Evolutionary conservation across 2,888 invertebrate species (phyloP), one percentile per base, ranked within the genome.

Genomic region (Dryomyza anilis): DNA sequence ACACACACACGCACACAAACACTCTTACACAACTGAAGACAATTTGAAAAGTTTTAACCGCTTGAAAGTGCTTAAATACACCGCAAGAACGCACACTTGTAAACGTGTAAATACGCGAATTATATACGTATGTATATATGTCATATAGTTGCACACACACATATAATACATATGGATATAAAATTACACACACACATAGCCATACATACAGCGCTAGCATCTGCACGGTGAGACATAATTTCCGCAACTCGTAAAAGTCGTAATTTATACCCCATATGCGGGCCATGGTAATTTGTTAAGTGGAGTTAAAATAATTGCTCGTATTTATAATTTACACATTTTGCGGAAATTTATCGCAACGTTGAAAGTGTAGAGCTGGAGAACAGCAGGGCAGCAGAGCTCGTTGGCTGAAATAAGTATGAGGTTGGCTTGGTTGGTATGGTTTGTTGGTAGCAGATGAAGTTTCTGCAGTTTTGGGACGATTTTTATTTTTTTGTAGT

Each of bases 251-350:
- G 60, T 65, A 61, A 65, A 65, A 65, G 65, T 64, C 67, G 69
- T 67, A 65, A 69, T 75, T 73, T 73, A 75, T 73, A 70, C 67
- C 78, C 78, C 82, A 81, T 81, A 82, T 82, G 82, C 81, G 81
- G 79, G 53, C 39, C 80, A 81, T 78, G 81, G 81, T 82, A 83
- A 83, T 83, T 83, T 83, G 83, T 83, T 83, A 83, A 83, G 81
- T 83, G 81, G 81, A 83, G 82, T 82, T 82, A 81, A 83, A 83
- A 83, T 83, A 83, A 83, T 83, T 83, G 83, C 82, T 81, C 78
- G 82, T 81, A 82, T 82, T 82, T 82, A 83, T 83, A 82, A 83
- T 82, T 83, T 82, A 82, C 80, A 82, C 82, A 81, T 80, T 80
- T 78, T 77, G 78, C 73, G 74, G 74, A 78, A 81, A 82, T 82